Base-by-base conservation (phyloP, 2,113 vertebrate species). In the Martes martes region DNA sequence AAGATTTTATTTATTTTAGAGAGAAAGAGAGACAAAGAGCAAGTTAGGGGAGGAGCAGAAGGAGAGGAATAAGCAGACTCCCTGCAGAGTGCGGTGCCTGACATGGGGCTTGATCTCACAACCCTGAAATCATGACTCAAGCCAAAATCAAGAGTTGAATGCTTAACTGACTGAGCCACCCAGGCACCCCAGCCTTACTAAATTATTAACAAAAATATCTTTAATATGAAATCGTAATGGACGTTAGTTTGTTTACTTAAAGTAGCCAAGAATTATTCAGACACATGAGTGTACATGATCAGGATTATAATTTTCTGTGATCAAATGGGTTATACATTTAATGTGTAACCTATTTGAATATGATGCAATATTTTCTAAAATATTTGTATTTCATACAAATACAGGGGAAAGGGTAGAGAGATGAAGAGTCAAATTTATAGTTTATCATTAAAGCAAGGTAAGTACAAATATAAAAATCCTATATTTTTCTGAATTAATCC, bases 261-360 rank as follows among this genome's bases (percentile, higher is more conserved):
- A 97, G 96, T 97, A 97, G 91, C 94, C 92, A 95, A 95, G 95
- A 97, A 96, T 97, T 97, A 97, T 88, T 95, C 89, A 97, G 95
- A 94, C 16, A 15, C 52, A 0, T 98, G 92, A 86, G 80, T 97
- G 69, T 97, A 61, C 69, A 81, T 97, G 96, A 97, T 76, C 36
- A 15, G 55, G 93, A 82, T 86, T 91, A 73, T 47, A 86, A 94
- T 90, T 94, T 96, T 91, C 59, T 16, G 16, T 81, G 84, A 33
- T 63, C 88, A 92, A 78, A 97, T 36, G 21, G 39, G 69, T 98
- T 93, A 89, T 82, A 52, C 50, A 52, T 95, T 86, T 95, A 89
- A 80, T 84, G 31, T 5, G 0, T 74, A 95, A 69, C 61, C 67
- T 55, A 63, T 97, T 98, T 96, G 50, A 96, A 47, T 74, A 81